Evolutionary conservation across 2,888 invertebrate genomes (phyloP), one percentile per base, ranked within the genome.

Genomic region (Lasioglossum vierecki): DNA sequence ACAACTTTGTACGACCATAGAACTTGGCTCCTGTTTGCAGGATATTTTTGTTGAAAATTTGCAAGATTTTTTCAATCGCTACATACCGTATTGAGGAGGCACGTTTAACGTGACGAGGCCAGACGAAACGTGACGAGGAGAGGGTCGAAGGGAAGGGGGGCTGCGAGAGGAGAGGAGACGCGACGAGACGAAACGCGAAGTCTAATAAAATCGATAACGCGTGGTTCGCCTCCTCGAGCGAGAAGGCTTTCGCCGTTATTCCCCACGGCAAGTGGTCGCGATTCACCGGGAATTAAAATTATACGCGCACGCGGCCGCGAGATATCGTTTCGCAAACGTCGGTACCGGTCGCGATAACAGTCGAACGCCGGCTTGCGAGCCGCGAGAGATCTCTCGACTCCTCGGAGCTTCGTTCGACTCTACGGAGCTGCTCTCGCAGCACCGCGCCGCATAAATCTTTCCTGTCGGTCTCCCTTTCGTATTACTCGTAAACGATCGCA

Each of bases 401-500:
- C 53, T 9, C 53, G 22, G 53, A n/a, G 53, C 44, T 3, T 39
- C 63, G 15, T 18, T 35, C 3, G 30, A 2, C 0, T 9, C 11
- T 18, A 22, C 46, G 44, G 63, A 11, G 2, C 35, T 66, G 3
- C 44, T 41, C 44, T 41, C 57, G 60, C 41, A 11, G 2, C 35
- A 22, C 66, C 63, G 63, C 8, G 39, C 30, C 74, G 60, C n/a
- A 79, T 76, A 80, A 78, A 80, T 80, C 78, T 77, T 46, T 80
- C 73, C 74, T 46, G n/a, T 78, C 72, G 39, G 35, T 22, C 53
- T 30, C 63, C 57, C 60, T 74, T 74, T 46, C 63, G 76, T 76
- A 75, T 78, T 75, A 66, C 66, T 76, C 77, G 77, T 74, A 57
- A 81, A 71, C 80, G 84, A 81, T 84, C 76, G 79, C 81, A 75